Conservation (phyloP, 2,888 invertebrate genomes). For the Eupithecia abbreviata region DNA sequence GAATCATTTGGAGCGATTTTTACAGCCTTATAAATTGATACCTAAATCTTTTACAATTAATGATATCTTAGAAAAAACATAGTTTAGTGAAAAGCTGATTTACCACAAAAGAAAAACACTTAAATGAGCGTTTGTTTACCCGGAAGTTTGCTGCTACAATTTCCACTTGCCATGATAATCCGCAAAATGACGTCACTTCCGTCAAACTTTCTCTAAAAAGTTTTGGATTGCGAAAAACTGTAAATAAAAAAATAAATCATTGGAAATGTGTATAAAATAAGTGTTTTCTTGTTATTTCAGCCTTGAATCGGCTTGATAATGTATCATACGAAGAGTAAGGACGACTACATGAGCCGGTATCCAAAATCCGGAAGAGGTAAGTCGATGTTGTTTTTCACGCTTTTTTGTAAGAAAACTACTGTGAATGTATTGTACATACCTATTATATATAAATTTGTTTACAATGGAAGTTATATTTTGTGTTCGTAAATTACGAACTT, state of each 20-base stretch:
- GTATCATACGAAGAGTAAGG: slow-evolving; percentile 63
- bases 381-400: background rate
- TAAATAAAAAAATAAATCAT: slow-evolving; percentile 41
- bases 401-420: background rate
- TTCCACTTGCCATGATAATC: background rate
- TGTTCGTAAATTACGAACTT: background rate
- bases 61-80: background rate
- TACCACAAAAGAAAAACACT: background rate
- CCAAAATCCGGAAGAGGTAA: slow-evolving; percentile 60
- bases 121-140: slow-evolving; percentile 23
- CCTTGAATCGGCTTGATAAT: slow-evolving; percentile 47
- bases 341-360: slow-evolving; percentile 62
- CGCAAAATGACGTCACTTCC: slow-evolving; percentile 25
- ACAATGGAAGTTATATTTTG: background rate
- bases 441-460: background rate
- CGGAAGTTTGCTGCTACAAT: slow-evolving; percentile 2
- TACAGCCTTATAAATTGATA: background rate
- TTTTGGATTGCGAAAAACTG: slow-evolving; percentile 6
- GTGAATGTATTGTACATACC: background rate
- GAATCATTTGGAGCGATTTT: background rate
- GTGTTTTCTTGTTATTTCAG: slow-evolving; percentile 47
- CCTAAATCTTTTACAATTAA: background rate
- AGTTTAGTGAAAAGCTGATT: background rate
- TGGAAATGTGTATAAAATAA: slow-evolving; percentile 17
- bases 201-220: slow-evolving; percentile 21